A percentile compares a stretch with the other conserved stretches of the same genome.
Conservation (phyloP, 2,113 vertebrate genomes). For the Callaeas wilsoni region DNA sequence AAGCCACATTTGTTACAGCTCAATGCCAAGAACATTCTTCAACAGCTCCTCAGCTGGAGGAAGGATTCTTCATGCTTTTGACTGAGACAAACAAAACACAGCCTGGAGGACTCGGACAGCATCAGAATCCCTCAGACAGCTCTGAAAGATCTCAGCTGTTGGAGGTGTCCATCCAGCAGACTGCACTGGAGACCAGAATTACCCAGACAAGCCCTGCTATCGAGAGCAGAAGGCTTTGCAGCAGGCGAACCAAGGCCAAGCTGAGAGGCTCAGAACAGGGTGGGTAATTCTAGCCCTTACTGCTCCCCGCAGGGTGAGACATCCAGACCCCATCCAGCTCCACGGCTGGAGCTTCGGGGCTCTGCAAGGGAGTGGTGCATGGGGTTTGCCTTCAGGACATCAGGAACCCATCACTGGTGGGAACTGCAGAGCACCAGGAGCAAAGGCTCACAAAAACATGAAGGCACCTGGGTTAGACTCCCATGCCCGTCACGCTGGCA, state of each 20-base stretch:
- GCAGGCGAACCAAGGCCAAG: not conserved
- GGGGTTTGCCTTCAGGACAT: not conserved
- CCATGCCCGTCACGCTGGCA: not conserved
- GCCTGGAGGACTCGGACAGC: not conserved
- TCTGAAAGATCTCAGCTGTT: not conserved
- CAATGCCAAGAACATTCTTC: conserved; percentile 27
- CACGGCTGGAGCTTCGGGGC: not conserved
- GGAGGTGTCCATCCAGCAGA: not conserved
- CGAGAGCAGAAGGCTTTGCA: not conserved
- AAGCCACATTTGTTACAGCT: conserved; percentile 45
- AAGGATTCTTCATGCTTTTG: not conserved
- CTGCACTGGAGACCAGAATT: not conserved
- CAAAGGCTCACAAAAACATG: not conserved
- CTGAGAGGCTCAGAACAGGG: not conserved
- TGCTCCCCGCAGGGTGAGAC: not conserved
- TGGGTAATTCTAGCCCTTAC: accelerated
- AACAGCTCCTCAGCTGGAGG: conserved; percentile 42
- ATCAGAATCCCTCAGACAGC: conserved; percentile 4
- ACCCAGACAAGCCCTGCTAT: not conserved
- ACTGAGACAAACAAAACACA: conserved; percentile 20
- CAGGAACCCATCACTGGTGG: not conserved
- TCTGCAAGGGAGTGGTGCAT: accelerated
- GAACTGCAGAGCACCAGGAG: not conserved
- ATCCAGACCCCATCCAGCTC: not conserved
- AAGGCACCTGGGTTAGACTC: not conserved